Evolutionary conservation across 2,888 invertebrate species (phyloP).

Genomic region (Napeogenes inachia): DNA sequence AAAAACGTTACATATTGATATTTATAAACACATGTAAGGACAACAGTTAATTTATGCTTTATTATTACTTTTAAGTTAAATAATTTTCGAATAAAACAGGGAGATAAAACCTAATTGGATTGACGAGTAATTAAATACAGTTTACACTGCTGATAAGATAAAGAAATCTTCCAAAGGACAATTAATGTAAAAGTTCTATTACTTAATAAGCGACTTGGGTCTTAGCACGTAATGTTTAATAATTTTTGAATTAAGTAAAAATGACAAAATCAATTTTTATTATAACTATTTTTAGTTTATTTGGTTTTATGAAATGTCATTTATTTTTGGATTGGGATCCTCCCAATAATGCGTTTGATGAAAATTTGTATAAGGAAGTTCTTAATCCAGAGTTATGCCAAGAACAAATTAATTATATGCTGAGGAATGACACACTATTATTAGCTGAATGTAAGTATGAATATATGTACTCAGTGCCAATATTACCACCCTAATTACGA

Average conservation of each 20-base stretch:
- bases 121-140: no score
- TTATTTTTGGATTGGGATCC: conserved; percentile 1
- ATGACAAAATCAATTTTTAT: neutral
- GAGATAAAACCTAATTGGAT: no score
- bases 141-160: no score
- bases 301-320: neutral
- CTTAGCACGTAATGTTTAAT: no score
- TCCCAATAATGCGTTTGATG: conserved; percentile 36
- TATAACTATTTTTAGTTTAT: neutral
- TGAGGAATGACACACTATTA: conserved; percentile 37
- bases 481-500: neutral
- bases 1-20: no score
- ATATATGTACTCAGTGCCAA: neutral
- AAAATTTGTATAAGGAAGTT: conserved; percentile 45
- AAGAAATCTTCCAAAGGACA: no score
- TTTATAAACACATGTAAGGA: no score
- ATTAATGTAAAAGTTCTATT: no score
- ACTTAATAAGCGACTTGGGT: no score
- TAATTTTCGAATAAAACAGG: no score
- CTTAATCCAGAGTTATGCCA: conserved; percentile 47
- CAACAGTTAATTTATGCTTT: no score
- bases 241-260: neutral
- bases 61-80: no score
- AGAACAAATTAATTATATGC: conserved; percentile 45
- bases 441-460: conserved; percentile 46